Evolutionary conservation across 2,888 invertebrate genomes (phyloP).

Genomic region (Sisyra terminalis): DNA sequence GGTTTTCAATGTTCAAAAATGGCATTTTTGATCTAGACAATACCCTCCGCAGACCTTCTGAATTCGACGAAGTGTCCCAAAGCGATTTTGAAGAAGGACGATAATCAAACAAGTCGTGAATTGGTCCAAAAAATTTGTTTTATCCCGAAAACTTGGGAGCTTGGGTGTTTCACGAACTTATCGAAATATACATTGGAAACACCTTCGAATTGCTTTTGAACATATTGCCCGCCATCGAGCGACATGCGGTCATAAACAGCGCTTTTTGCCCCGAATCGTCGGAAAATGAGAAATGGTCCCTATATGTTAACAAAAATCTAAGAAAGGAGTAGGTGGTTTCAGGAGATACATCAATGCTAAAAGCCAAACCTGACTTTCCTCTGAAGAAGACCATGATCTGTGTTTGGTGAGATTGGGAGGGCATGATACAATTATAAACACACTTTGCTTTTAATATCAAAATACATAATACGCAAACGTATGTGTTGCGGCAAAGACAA

Average conservation of each 20-base stretch:
- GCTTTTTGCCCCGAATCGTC: conserved; percentile 13
- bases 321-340: conserved; percentile 1
- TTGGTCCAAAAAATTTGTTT: too few relatives aligned
- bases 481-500: too few relatives aligned
- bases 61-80: too few relatives aligned
- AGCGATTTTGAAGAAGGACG: too few relatives aligned
- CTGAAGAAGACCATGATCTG: background rate
- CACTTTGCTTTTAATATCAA: too few relatives aligned
- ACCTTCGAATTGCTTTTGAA: conserved; percentile 13
- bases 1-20: too few relatives aligned
- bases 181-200: conserved; percentile 11
- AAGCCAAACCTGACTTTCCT: background rate
- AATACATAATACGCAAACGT: too few relatives aligned
- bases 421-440: too few relatives aligned
- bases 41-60: too few relatives aligned
- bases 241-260: conserved; percentile 11
- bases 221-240: conserved; percentile 12
- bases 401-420: background rate
- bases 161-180: conserved; percentile 6
- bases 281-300: conserved; percentile 13
- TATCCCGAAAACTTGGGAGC: conserved; percentile 13
- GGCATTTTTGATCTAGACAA: too few relatives aligned
- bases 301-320: conserved; percentile 12
- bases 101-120: too few relatives aligned
- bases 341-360: background rate